Base-by-base conservation (phyloP, 2,113 vertebrate genomes). In the Rhinolophus ferrumequinum region DNA sequence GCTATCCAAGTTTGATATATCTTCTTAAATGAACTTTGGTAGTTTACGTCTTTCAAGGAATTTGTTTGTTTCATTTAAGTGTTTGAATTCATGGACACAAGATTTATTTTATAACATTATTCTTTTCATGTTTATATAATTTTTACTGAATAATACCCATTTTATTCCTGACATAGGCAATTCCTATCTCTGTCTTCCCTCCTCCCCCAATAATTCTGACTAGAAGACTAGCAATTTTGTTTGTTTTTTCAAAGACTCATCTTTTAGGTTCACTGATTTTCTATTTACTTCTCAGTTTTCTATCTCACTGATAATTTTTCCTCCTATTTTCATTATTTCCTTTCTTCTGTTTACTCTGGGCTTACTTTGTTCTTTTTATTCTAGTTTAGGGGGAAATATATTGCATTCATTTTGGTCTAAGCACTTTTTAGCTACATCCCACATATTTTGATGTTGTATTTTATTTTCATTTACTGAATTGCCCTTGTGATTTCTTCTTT, bases 391-490 rank as follows among this genome's bases (percentile, higher is more conserved):
- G 41, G 41, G 16, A 92, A 67, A 58, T 64, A 81, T 67, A 64
- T 89, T 73, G 67, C 12, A 62, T 50, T 94, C n/a, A 81, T 44
- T 85, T 81, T 92, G n/a, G 8, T 75, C 38, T 73, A 91, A 88
- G 50, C n/a, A 54, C 11, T 60, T 9, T 93, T 47, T 84, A 84
- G 28, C 30, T 93, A 69, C 41, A 88, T 77, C 9, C 30, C n/a
- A 83, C 8, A 72, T 13, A 88, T 88, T 95, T 92, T 91, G 14
- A 35, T 56, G 11, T 80, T 85, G 41, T 33, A 33, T 60, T 52
- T 75, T 21, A 80, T 81, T 86, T 94, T 93, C 52, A 81, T 93
- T 93, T n/a, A 67, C 13, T 67, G 75, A 90, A 86, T 67, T 94
- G 88, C 13, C 15, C 35, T 62, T 41, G 14, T 81, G 30, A 70